A percentile compares a stretch with the other conserved stretches of the same genome.
phyloP scores from a whole-genome alignment of 2,797 vertebrate species.

The Synaphobranchus kaupii region DNA sequence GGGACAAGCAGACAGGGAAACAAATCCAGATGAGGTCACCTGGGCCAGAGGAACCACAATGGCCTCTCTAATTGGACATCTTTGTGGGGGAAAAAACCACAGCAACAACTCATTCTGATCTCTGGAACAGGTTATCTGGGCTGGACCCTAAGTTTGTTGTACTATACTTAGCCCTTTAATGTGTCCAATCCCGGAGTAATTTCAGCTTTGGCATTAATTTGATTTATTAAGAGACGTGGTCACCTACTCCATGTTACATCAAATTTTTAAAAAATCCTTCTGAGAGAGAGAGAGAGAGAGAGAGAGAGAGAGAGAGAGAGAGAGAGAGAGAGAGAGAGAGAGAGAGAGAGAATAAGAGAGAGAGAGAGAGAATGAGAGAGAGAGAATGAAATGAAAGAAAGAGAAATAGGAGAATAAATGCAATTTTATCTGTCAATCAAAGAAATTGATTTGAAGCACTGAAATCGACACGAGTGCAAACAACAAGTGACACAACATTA shows the following conservation, averaged over 20 bases:
- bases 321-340: background rate
- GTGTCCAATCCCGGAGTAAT: background rate
- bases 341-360: background rate
- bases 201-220: background rate
- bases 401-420: background rate
- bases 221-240: constrained; percentile 34
- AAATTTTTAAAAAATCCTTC: background rate
- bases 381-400: background rate
- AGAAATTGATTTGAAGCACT: background rate
- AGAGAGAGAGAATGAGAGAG: background rate
- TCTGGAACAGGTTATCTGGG: background rate
- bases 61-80: constrained; percentile 2
- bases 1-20: background rate
- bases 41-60: background rate
- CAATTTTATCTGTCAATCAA: background rate
- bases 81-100: background rate
- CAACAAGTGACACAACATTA: background rate
- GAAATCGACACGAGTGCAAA: background rate
- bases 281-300: background rate
- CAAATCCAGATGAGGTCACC: background rate
- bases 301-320: constrained; percentile 8
- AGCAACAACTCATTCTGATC: background rate
- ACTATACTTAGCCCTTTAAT: background rate
- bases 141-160: background rate
- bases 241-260: background rate